A percentile compares a stretch with the other conserved stretches of the same genome.
phyloP scores from a whole-genome alignment of 2,797 vertebrate species.

The Euthynnus affinis region DNA sequence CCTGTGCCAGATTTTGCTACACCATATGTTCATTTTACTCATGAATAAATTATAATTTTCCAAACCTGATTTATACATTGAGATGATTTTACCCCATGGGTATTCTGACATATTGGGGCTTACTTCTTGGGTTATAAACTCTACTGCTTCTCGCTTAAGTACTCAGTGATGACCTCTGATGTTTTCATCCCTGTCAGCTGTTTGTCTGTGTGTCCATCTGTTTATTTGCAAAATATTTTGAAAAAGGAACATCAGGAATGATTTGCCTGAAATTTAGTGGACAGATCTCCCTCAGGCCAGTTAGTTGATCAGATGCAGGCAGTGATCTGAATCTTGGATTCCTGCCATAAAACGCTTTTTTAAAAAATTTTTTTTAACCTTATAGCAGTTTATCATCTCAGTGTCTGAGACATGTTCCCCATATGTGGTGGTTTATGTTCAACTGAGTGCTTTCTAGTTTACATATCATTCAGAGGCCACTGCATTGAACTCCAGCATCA shows the following conservation, averaged over 20 bases:
- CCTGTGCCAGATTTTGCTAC: not conserved
- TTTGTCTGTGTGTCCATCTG: slow-evolving; percentile 39
- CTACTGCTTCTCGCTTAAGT: not conserved
- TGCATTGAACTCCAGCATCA: slow-evolving; percentile 51
- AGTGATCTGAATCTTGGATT: slow-evolving; percentile 33
- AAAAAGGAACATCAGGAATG: slow-evolving; percentile 33
- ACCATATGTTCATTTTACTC: not conserved
- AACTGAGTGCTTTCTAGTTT: slow-evolving; percentile 31
- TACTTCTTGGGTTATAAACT: not conserved
- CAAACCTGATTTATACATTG: not conserved
- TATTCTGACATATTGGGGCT: not conserved
- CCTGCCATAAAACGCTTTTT: slow-evolving; percentile 8
- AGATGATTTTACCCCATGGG: not conserved
- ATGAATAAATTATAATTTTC: not conserved
- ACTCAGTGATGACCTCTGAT: slow-evolving; percentile 8
- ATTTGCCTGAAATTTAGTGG: slow-evolving; percentile 26
- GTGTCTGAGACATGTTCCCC: slow-evolving; percentile 3
- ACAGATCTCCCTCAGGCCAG: slow-evolving; percentile 19
- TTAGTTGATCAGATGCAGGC: slow-evolving; percentile 33
- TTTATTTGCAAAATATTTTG: slow-evolving; percentile 26
- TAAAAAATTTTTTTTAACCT: not conserved
- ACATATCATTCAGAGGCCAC: slow-evolving; percentile 55
- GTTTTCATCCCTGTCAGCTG: slow-evolving; percentile 36
- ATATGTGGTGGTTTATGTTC: slow-evolving; percentile 27
- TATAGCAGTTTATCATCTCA: slow-evolving; percentile 1